A percentile compares a stretch with the other conserved stretches of the same genome.
Conservation (phyloP, 2,113 vertebrate species). For the Salminus brasiliensis region DNA sequence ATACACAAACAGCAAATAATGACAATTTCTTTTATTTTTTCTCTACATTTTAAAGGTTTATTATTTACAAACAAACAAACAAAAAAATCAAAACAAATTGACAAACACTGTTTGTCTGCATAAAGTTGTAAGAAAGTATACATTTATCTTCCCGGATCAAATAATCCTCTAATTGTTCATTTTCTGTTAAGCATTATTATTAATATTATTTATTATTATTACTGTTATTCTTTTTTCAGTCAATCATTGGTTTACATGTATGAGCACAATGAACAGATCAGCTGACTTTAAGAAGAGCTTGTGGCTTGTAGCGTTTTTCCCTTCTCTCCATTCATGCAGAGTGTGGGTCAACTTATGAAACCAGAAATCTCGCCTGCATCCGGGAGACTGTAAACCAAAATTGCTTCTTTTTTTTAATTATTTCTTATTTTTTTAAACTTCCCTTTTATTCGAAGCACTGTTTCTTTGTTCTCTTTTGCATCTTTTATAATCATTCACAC, state of each 20-base stretch:
- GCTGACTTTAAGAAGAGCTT: constrained; percentile 55
- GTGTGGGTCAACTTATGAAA: constrained; percentile 73
- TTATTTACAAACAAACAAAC: constrained; percentile 83
- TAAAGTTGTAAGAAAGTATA: constrained; percentile 84
- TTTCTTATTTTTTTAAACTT: constrained; percentile 59
- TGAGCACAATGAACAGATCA: constrained; percentile 71
- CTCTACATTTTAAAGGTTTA: constrained; percentile 84
- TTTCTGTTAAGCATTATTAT: constrained; percentile 39
- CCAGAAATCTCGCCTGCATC: constrained; percentile 53
- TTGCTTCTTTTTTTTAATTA: constrained; percentile 59
- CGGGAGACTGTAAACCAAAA: constrained; percentile 62
- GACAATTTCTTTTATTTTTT: constrained; percentile 82
- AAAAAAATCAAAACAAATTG: constrained; percentile 72
- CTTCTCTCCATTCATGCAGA: constrained; percentile 45
- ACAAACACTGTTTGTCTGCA: constrained; percentile 85
- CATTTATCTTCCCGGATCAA: constrained; percentile 75
- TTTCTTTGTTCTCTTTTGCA: constrained; percentile 67
- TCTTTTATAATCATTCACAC: constrained; percentile 50
- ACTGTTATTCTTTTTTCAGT: constrained; percentile 22
- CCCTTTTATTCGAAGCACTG: constrained; percentile 62
- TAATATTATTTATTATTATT: not conserved
- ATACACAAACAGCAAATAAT: constrained; percentile 66
- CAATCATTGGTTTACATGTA: constrained; percentile 74
- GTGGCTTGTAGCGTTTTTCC: constrained; percentile 52
- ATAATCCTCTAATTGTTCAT: constrained; percentile 70